Evolutionary conservation across 2,797 vertebrate genomes (phyloP).

Genomic region (Sebastolobus alascanus): DNA sequence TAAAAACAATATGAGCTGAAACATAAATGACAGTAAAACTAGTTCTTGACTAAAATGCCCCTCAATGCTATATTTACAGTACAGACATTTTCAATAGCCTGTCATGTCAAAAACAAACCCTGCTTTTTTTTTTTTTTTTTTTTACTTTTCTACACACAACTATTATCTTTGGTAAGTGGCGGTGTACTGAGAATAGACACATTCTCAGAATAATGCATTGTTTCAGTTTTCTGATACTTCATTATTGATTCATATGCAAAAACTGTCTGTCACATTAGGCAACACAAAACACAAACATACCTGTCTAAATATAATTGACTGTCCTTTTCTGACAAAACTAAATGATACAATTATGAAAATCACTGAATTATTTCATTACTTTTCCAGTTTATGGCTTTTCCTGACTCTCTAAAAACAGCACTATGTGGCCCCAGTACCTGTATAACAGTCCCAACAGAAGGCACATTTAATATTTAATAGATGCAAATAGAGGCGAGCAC

Average conservation of each 20-base stretch:
- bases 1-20: background rate
- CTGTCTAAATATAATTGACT: background rate
- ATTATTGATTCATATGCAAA: background rate
- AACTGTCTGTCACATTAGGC: background rate
- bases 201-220: background rate
- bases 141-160: background rate
- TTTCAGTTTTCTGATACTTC: background rate
- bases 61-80: background rate
- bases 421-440: conserved; percentile 14
- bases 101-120: background rate
- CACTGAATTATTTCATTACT: background rate
- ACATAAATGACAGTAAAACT: background rate
- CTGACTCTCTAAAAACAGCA: conserved; percentile 9
- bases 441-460: conserved; percentile 37
- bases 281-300: conserved; percentile 9
- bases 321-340: background rate
- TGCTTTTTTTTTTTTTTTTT: background rate
- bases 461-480: conserved; percentile 21
- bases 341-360: background rate
- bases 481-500: background rate
- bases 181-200: background rate
- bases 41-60: background rate
- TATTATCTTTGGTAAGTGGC: conserved; percentile 32
- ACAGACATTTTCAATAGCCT: background rate
- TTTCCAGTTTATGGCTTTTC: conserved; percentile 37